These are phyloP conservation scores for Drosophila virilis DNA, from an alignment of 1,140 invertebrate genomes.

Conservation along the genomic window DNA sequence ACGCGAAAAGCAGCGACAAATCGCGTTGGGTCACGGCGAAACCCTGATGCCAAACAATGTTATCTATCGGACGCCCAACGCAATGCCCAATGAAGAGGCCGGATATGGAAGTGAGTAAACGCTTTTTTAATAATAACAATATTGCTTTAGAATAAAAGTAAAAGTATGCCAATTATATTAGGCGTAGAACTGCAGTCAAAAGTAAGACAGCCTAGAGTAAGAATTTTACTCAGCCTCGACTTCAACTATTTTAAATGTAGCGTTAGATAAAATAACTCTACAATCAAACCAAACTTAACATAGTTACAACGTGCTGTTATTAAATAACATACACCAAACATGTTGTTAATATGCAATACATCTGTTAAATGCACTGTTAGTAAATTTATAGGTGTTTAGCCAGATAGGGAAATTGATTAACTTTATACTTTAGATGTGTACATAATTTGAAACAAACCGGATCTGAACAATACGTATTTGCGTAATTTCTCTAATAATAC, in stretches of 20 bases:
- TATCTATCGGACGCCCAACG: conserved; percentile 85
- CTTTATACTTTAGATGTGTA: neutral
- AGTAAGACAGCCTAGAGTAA: neutral
- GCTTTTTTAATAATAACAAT: neutral
- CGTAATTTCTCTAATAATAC: neutral
- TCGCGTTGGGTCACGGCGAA: conserved; percentile 93
- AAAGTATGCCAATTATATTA: neutral
- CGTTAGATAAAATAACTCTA: neutral
- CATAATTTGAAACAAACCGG: neutral
- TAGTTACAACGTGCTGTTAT: neutral
- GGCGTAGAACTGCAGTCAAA: neutral
- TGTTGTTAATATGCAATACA: neutral
- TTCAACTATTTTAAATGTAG: neutral
- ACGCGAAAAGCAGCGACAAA: conserved; percentile 92
- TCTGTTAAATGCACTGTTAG: too few species aligned
- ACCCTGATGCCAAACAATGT: conserved; percentile 91
- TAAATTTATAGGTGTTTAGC: too few species aligned
- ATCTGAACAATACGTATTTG: neutral
- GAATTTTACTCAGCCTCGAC: neutral
- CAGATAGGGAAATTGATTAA: neutral
- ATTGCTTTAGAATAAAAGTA: neutral
- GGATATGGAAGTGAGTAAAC: conserved; percentile 82
- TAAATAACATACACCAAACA: neutral
- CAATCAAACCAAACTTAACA: neutral
- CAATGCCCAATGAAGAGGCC: conserved; percentile 80